phyloP scores from a whole-genome alignment of 2,113 vertebrate species.

The Myotis yumanensis region DNA sequence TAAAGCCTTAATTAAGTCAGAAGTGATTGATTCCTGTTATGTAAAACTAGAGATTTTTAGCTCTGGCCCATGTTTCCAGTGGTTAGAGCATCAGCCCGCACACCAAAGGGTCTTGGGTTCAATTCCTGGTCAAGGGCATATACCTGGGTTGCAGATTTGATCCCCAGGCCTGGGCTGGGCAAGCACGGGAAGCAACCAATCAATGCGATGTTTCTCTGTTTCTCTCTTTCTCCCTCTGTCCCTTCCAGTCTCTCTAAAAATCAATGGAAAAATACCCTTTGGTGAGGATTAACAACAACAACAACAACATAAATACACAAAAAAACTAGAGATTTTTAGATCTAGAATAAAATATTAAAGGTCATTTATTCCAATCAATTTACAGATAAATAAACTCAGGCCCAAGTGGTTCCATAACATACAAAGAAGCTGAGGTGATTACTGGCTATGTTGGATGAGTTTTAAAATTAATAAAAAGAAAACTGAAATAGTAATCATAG shows the following conservation, averaged over 20 bases:
- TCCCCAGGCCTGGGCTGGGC: too few species aligned
- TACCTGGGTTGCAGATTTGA: too few species aligned
- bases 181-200: too few species aligned
- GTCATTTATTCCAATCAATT: background rate
- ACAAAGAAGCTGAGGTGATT: background rate
- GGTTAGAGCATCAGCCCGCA: background rate
- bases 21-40: background rate
- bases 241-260: too few species aligned
- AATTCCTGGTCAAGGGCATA: too few species aligned
- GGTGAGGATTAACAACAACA: too few species aligned
- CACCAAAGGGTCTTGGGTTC: too few species aligned
- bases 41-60: background rate
- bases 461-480: slow-evolving; percentile 16
- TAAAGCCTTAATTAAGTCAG: background rate
- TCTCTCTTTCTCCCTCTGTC: too few species aligned
- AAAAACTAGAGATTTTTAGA: background rate
- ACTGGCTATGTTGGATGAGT: background rate
- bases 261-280: too few species aligned
- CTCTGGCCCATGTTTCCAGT: background rate
- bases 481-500: background rate
- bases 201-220: too few species aligned
- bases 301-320: too few species aligned
- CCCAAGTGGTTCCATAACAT: background rate
- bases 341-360: background rate
- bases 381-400: background rate